phyloP scores from a whole-genome alignment of 2,888 invertebrate genomes.

The Argynnis bischoffii region DNA sequence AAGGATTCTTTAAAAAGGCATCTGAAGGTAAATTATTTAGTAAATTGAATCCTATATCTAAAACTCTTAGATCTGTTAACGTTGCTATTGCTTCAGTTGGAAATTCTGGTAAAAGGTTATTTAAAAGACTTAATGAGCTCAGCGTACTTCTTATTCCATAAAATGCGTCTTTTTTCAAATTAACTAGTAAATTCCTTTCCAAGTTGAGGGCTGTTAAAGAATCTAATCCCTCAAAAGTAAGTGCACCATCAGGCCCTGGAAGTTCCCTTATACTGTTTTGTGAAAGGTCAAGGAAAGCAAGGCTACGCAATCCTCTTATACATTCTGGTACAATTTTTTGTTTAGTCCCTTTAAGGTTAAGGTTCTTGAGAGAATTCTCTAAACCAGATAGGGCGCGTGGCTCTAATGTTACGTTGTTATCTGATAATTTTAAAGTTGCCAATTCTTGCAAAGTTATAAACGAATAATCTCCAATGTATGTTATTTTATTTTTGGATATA shows the following conservation, averaged over 20 bases:
- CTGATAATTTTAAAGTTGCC: conserved; percentile 92
- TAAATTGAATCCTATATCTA: conserved; percentile 96
- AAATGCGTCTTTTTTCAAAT: conserved; percentile 89
- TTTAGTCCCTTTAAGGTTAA: conserved; percentile 93
- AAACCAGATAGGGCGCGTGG: conserved; percentile 89
- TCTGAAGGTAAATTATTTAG: conserved; percentile 90
- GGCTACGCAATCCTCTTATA: conserved; percentile 87
- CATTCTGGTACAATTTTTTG: conserved; percentile 91
- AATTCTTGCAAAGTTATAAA: conserved; percentile 88
- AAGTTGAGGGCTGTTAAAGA: conserved; percentile 93
- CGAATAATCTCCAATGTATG: conserved; percentile 87
- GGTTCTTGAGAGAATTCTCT: conserved; percentile 91
- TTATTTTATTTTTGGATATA: conserved; percentile 91
- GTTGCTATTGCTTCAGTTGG: conserved; percentile 90
- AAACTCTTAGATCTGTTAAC: conserved; percentile 90
- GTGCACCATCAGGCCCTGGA: conserved; percentile 86
- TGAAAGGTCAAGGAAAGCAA: conserved; percentile 94
- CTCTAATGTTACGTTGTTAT: conserved; percentile 91
- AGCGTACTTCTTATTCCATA: conserved; percentile 90
- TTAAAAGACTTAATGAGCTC: conserved; percentile 93
- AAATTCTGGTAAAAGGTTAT: conserved; percentile 93
- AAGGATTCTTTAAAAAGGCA: conserved; percentile 91
- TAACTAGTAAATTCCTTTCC: conserved; percentile 93
- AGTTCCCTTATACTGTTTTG: conserved; percentile 93
- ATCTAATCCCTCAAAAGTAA: conserved; percentile 89